Base-by-base conservation (phyloP, 1,140 invertebrate genomes). In the Phenacoccus solenopsis region DNA sequence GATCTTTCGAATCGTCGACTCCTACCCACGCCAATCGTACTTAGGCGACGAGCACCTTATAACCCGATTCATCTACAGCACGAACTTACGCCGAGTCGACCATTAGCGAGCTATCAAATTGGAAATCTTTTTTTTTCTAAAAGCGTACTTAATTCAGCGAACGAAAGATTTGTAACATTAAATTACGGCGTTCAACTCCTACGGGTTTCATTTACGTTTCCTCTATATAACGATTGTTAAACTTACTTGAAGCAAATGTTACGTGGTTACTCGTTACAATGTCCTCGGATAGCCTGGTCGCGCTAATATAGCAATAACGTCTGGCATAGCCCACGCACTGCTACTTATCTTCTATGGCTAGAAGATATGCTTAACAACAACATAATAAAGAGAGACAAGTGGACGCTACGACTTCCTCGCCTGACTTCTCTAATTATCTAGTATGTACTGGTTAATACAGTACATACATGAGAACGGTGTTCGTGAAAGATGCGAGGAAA, bases 351-450 rank as follows among this genome's bases (percentile, higher is more conserved):
- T 49, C 38, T 49, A 49, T 49, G 38, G 38, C 38, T 49, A 49
- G 38, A 49, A 49, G 38, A 49, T 49, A 49, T 49, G 38, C 38
- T 49, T 49, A 49, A 49, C 38, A 49, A 49, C 38, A 49, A 49
- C 38, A 49, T 49, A 49, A 49, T 49, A 49, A 49, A 49, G 38
- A 49, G 38, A 49, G 38, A 49, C 38, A 49, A 49, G 38, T 49
- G 38, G 38, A 49, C 38, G 38, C 38, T 49, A 49, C 38, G 38
- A 49, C 38, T 49, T 49, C 38, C 38, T 49, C 38, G 38, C 38
- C 38, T 49, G 38, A 10, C 38, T 49, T 49, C 38, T 49, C 38
- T 49, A 49, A 49, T 49, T 49, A 49, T 49, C 38, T 49, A 49
- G 38, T 49, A 49, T 49, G 38, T 49, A 49, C 38, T 49, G 38